Percentiles rank a stretch among this genome's conserved stretches.
Conservation (phyloP, 2,888 invertebrate genomes). For the Thyatira batis region DNA sequence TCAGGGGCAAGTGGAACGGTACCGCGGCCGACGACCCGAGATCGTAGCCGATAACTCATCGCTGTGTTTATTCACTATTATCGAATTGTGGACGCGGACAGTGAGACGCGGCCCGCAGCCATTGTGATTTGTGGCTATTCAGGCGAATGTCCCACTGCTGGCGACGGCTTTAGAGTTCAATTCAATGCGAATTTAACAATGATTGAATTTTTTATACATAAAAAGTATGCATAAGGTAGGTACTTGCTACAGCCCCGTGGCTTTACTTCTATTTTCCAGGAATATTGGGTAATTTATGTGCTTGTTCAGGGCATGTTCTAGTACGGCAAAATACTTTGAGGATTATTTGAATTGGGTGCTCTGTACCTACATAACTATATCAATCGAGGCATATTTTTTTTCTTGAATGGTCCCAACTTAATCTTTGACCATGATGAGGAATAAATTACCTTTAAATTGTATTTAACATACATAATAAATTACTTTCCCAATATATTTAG, state of each 20-base stretch:
- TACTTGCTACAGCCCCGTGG: too few species aligned
- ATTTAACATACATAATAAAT: background rate
- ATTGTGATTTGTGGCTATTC: constrained; percentile 30
- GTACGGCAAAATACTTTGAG: too few species aligned
- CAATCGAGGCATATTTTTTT: too few species aligned
- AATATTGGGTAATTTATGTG: too few species aligned
- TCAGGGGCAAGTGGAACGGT: constrained; percentile 79
- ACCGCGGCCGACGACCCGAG: constrained; percentile 80
- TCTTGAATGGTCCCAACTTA: background rate
- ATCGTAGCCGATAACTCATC: constrained; percentile 78
- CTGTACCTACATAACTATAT: too few species aligned
- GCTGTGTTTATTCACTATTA: constrained; percentile 79
- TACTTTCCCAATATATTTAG: background rate
- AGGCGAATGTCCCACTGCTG: background rate
- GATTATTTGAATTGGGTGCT: too few species aligned
- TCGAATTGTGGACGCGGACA: constrained; percentile 38
- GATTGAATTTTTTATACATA: too few species aligned
- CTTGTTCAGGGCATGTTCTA: too few species aligned
- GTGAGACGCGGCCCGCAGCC: constrained; percentile 7
- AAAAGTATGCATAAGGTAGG: too few species aligned
- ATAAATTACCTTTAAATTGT: too few species aligned
- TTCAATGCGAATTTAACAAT: background rate
- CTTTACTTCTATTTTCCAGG: too few species aligned
- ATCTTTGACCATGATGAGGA: too few species aligned
- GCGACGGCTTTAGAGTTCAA: background rate